A percentile compares a stretch with the other conserved stretches of the same genome.
phyloP scores from a whole-genome alignment of 1,140 invertebrate species.

The Trissolcus basalis region DNA sequence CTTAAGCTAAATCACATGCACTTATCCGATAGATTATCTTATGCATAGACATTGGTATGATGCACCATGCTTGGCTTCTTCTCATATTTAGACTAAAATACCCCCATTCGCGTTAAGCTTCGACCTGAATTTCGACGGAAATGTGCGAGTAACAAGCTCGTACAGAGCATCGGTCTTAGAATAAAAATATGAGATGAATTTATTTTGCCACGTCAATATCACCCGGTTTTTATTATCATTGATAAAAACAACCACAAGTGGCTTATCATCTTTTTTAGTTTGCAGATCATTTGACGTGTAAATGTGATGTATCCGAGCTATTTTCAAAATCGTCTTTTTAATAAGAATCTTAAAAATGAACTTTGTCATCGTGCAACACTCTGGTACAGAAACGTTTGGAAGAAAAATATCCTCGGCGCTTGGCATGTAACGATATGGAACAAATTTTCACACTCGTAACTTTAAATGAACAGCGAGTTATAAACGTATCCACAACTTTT shows the following conservation, averaged over 20 bases:
- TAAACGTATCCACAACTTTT: no score
- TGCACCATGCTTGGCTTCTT: conserved; percentile 51
- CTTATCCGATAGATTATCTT: conserved; percentile 47
- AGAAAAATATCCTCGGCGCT: no score
- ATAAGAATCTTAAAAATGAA: no score
- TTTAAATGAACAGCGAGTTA: no score
- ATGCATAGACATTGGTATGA: conserved; percentile 50
- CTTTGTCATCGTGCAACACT: no score
- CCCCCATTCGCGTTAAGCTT: conserved; percentile 6
- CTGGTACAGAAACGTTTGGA: no score
- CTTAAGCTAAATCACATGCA: conserved; percentile 46
- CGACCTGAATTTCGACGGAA: conserved; percentile 8
- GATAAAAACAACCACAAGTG: no score
- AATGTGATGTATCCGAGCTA: conserved; percentile 37
- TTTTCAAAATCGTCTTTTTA: no score
- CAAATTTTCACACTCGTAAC: no score
- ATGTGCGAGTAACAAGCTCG: conserved; percentile 9
- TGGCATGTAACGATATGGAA: no score
- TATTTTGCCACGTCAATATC: neutral
- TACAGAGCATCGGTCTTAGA: conserved; percentile 19
- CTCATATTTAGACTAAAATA: conserved; percentile 31
- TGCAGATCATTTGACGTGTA: conserved; percentile 29
- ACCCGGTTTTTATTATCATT: no score
- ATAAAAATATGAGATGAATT: conserved; percentile 21
- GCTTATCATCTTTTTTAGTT: conserved; percentile 19